Evolutionary conservation across 2,888 invertebrate genomes (phyloP), one percentile per base, ranked within the genome.

Genomic region (Drosophila koepferae): DNA sequence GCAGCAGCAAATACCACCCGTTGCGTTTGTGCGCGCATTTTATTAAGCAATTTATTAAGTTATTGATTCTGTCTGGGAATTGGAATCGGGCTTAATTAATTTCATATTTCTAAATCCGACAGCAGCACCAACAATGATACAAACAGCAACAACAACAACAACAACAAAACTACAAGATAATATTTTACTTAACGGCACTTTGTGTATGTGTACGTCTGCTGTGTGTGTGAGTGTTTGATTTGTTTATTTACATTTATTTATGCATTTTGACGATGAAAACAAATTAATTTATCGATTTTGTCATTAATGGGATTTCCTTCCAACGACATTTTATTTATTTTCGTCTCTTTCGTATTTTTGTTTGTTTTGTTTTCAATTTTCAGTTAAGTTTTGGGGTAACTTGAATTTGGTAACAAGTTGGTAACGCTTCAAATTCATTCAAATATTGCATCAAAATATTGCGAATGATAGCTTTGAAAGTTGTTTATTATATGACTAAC

Each of bases 271-370:
- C 62, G 78, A 66, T 82, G 72, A 67, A 74, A 80, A 81, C 74
- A 79, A 79, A 80, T 77, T 74, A 86, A 88, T 86, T 85, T 86
- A 83, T 83, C 75, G 80, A 86, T 83, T 88, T 85, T 86, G 86
- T 85, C 86, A 81, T 81, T 85, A 83, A 83, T 88, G 81, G 74
- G 86, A 78, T 86, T 85, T 86, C 81, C 84, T 85, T 77, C 59
- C 63, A 66, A 60, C 40, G 31, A 78, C 49, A 54, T 59, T 63
- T 54, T 31, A 36, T 62, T 74, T 43, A 46, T 61, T 49, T 28
- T 49, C 14, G 41, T 54, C 41, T 59, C 38, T 40, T 3, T 28
- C n/a, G 2, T 51, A 49, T 44, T 55, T 46, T 48, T 36, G 36
- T 36, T 61, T 46, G 38, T 61, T 66, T 48, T 51, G 51, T 61